Base-by-base conservation (phyloP, 2,888 invertebrate genomes). In the Branchellion lobata region DNA sequence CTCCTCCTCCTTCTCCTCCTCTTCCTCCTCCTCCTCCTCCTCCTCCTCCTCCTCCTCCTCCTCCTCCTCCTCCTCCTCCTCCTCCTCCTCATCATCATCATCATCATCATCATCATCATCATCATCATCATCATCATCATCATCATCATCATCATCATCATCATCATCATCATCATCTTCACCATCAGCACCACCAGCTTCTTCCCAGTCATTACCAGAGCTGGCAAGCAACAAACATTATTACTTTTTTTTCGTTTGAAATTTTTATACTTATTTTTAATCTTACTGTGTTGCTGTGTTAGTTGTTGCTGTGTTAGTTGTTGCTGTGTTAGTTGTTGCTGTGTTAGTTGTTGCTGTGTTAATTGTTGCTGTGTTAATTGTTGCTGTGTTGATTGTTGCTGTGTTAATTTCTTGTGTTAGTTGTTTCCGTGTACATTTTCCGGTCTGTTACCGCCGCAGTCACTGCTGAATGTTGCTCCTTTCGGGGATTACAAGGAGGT, bases 1-100 rank as follows among this genome's bases (percentile, higher is more conserved):
- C 29, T 33, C 71, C 34, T 21, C 71, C 71, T 33, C 36, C 24
- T 27, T 40, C 47, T 40, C 27, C 36, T 74, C 47, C 31, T 74
- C 31, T 27, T 74, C 24, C 8, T 40, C 36, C 74, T 40, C 31
- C 29, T 65, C 65, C 29, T 65, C 65, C 29, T 65, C 65, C 29
- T 72, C 31, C 40, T 72, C 72, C 40, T 72, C 72, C 34, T 72
- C 72, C 65, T 65, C 65, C 29, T 65, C 65, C 65, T 65, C 65
- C 65, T 72, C 72, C 72, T 72, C 24, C 71, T 71, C 27, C 33
- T 27, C 3, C 71, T 2, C 24, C 33, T 21, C n/a, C 14, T 71
- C 29, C 14, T 21, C 40, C 5, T 14, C 40, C 5, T 40, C 40
- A 40, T 14, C 40, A 40, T 40, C 40, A 40, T 40, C 40, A 40